phyloP scores from a whole-genome alignment of 2,888 invertebrate species.

The Clivina fossor region DNA sequence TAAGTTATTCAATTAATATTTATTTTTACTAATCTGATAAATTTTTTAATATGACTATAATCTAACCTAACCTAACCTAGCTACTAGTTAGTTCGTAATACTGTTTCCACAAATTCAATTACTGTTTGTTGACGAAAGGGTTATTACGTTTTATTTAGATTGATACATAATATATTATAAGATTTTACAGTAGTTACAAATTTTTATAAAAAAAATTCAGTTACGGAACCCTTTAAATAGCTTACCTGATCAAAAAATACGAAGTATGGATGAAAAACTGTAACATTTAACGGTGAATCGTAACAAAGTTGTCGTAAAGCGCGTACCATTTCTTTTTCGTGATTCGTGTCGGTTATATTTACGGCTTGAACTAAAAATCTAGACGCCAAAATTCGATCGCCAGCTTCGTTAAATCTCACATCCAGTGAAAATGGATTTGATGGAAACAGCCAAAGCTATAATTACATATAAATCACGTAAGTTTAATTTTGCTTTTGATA shows the following conservation, averaged over 20 bases:
- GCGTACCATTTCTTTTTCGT: constrained; percentile 88
- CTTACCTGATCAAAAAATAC: constrained; percentile 88
- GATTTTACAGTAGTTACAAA: too few species aligned
- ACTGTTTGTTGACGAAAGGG: too few species aligned
- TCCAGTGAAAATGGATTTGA: constrained; percentile 80
- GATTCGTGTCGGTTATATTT: constrained; percentile 86
- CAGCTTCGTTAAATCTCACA: constrained; percentile 76
- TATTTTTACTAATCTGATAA: too few species aligned
- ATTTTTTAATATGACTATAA: too few species aligned
- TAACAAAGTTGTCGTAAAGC: constrained; percentile 74
- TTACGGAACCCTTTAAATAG: constrained; percentile 6
- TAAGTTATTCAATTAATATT: too few species aligned
- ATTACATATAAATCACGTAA: constrained; percentile 37
- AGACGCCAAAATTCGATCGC: constrained; percentile 76
- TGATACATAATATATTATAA: too few species aligned
- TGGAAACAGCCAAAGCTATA: constrained; percentile 75
- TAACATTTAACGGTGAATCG: constrained; percentile 79
- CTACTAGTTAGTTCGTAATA: too few species aligned
- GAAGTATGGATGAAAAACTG: constrained; percentile 93
- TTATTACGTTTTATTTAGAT: too few species aligned
- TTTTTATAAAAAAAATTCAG: too few species aligned
- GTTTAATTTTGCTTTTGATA: neutral
- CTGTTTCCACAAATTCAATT: too few species aligned
- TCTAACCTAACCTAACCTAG: too few species aligned
- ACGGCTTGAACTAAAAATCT: constrained; percentile 86